phyloP scores from a whole-genome alignment of 2,888 invertebrate species.

The Phorcus lineatus region DNA sequence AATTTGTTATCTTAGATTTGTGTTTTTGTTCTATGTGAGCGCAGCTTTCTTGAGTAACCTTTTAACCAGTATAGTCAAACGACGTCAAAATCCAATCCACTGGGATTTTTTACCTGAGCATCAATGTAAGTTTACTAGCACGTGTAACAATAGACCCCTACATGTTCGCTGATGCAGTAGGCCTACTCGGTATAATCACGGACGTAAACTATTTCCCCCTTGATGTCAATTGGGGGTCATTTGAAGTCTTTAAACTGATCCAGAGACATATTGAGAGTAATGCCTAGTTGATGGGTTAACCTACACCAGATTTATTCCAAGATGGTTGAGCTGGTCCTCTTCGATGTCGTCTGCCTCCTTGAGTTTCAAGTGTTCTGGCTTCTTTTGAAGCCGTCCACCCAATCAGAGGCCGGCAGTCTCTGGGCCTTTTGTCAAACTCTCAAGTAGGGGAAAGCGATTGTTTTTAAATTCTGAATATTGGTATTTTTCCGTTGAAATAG shows the following conservation, averaged over 20 bases:
- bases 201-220: background rate
- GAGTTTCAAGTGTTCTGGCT: slow-evolving; percentile 2
- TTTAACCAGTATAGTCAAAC: too few relatives aligned
- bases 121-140: too few relatives aligned
- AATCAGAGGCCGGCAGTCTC: background rate
- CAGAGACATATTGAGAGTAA: background rate
- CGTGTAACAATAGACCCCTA: too few relatives aligned
- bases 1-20: too few relatives aligned
- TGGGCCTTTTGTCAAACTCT: background rate
- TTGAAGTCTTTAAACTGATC: background rate
- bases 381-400: background rate
- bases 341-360: slow-evolving; percentile 7
- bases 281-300: background rate
- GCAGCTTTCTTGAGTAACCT: too few relatives aligned
- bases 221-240: background rate
- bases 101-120: too few relatives aligned
- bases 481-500: too few relatives aligned
- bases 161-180: too few relatives aligned
- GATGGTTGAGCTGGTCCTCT: slow-evolving; percentile 1
- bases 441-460: background rate
- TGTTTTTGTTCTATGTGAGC: too few relatives aligned
- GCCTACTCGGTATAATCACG: too few relatives aligned
- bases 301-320: background rate
- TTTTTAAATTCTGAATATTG: too few relatives aligned
- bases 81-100: too few relatives aligned